These are phyloP conservation scores for Melitaea athalia DNA, from an alignment of 2,888 invertebrate genomes.

Conservation along the genomic window DNA sequence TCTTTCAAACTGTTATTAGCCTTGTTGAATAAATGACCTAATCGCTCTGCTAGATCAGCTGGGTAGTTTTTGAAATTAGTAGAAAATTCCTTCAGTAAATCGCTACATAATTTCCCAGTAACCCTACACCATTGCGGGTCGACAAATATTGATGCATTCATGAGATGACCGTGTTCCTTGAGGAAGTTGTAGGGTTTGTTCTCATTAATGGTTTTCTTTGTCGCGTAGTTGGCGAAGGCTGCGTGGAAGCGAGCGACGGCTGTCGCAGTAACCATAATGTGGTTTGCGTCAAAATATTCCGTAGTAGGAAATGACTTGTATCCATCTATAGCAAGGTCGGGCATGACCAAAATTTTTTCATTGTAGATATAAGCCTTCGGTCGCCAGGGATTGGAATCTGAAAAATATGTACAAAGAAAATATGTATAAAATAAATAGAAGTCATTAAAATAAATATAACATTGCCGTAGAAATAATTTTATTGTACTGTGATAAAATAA, in stretches of 20 bases:
- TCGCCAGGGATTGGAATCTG: constrained; percentile 60
- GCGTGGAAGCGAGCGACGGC: constrained; percentile 69
- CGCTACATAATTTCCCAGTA: constrained; percentile 56
- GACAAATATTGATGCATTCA: constrained; percentile 54
- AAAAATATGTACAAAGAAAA: constrained; percentile 5
- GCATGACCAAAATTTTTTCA: constrained; percentile 64
- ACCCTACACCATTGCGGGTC: constrained; percentile 59
- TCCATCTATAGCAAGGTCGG: constrained; percentile 59
- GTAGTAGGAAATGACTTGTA: constrained; percentile 49
- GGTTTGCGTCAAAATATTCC: constrained; percentile 54
- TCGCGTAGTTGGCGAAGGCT: constrained; percentile 59
- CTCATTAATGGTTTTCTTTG: constrained; percentile 43
- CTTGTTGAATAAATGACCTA: constrained; percentile 49
- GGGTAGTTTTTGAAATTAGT: constrained; percentile 45
- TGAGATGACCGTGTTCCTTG: constrained; percentile 48
- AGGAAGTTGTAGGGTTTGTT: constrained; percentile 47
- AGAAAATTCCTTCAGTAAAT: constrained; percentile 58
- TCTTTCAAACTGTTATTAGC: constrained; percentile 54
- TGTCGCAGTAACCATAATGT: constrained; percentile 48
- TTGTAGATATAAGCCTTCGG: constrained; percentile 56
- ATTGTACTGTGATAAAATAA: too few relatives aligned
- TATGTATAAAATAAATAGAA: too few relatives aligned
- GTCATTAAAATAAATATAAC: too few relatives aligned
- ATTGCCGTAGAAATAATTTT: too few relatives aligned
- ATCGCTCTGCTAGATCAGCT: constrained; percentile 48